Evolutionary conservation across 2,888 invertebrate species (phyloP).

Genomic region (Eumerus sabulonum): DNA sequence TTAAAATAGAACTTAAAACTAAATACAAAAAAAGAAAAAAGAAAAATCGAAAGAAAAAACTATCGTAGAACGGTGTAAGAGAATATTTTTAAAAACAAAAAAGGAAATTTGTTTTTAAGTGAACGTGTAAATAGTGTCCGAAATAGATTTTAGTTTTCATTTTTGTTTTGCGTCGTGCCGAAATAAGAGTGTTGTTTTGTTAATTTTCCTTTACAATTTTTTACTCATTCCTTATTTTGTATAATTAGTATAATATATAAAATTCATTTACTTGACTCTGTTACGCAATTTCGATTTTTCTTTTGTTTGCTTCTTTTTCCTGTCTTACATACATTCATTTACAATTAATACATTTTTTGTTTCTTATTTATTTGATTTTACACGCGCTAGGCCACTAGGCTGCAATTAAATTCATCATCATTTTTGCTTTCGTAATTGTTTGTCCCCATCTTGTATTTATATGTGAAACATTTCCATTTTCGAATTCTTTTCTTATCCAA

Average conservation of each 20-base stretch:
- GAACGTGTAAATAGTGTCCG: constrained; percentile 45
- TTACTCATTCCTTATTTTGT: background rate
- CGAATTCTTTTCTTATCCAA: constrained; percentile 15
- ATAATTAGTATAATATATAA: constrained; percentile 27
- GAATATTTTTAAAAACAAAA: too few species aligned
- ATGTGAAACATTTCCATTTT: constrained; percentile 25
- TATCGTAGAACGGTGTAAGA: too few species aligned
- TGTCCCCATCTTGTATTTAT: background rate
- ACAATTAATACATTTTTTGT: constrained; percentile 65
- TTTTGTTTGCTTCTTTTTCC: constrained; percentile 12
- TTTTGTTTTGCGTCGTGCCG: constrained; percentile 45
- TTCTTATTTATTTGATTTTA: constrained; percentile 57
- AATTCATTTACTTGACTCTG: constrained; percentile 9
- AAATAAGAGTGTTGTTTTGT: constrained; percentile 31
- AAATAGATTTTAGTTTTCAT: constrained; percentile 19
- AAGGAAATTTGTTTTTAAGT: constrained; percentile 1
- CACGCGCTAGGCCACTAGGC: constrained; percentile 63
- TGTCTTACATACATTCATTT: constrained; percentile 60
- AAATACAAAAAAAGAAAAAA: constrained; percentile 4
- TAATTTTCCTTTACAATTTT: constrained; percentile 36
- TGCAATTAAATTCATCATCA: constrained; percentile 57
- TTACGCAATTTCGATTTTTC: constrained; percentile 1
- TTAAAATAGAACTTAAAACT: constrained; percentile 3
- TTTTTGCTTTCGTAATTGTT: constrained; percentile 8
- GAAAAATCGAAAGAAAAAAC: too few species aligned